A percentile compares a stretch with the other conserved stretches of the same genome.
These are phyloP conservation scores for Parotia lawesii DNA, from an alignment of 2,113 vertebrate genomes.

Conservation along the genomic window DNA sequence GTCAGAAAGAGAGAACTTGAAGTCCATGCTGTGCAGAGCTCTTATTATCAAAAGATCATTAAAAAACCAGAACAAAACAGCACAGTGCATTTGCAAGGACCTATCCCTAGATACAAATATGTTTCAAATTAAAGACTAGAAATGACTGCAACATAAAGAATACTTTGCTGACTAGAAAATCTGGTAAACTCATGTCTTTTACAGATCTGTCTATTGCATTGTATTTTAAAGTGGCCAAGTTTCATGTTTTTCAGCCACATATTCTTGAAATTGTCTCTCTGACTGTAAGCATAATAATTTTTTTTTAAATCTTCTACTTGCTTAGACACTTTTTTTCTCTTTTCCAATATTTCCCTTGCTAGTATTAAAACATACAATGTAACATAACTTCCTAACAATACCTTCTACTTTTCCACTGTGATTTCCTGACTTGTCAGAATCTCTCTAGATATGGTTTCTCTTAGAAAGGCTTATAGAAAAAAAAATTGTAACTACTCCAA, in stretches of 20 bases:
- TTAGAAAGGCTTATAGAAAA: neutral
- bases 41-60: neutral
- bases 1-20: neutral
- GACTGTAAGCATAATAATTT: neutral
- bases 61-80: neutral
- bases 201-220: neutral
- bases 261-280: neutral
- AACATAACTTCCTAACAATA: neutral
- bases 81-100: neutral
- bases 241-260: neutral
- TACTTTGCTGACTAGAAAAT: neutral
- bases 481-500: neutral
- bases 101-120: neutral
- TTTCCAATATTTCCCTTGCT: neutral
- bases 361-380: neutral
- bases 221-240: neutral
- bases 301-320: neutral
- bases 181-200: slow-evolving; percentile 4
- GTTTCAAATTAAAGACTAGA: slow-evolving; percentile 35
- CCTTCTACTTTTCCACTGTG: neutral
- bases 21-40: neutral
- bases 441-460: neutral
- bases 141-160: neutral
- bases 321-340: neutral
- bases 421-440: neutral